Percentiles rank a stretch among this genome's conserved stretches.
Evolutionary conservation across 1,140 invertebrate species (phyloP).

Genomic region (Dendroctonus valens): DNA sequence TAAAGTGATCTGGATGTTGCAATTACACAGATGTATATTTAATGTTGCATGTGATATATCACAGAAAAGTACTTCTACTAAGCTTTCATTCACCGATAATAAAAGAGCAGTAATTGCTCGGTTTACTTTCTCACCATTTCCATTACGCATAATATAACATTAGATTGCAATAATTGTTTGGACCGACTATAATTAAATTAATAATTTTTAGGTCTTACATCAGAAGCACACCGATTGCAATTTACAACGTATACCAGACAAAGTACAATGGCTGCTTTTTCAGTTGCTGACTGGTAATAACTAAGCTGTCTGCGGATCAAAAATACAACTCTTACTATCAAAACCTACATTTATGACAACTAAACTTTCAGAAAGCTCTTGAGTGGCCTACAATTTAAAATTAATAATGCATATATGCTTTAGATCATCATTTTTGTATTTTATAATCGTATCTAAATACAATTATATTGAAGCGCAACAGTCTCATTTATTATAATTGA

Average conservation of each 20-base stretch:
- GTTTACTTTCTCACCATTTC: constrained; percentile 11
- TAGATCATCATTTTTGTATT: too few relatives aligned
- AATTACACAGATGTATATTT: background rate
- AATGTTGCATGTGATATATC: constrained; percentile 1
- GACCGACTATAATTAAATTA: constrained; percentile 7
- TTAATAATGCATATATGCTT: too few relatives aligned
- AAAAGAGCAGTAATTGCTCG: constrained; percentile 6
- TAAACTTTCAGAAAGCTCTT: too few relatives aligned
- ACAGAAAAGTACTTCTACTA: constrained; percentile 3
- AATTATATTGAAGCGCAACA: too few relatives aligned
- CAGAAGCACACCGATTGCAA: background rate
- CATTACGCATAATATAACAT: constrained; percentile 13
- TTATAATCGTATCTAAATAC: too few relatives aligned
- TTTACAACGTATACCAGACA: background rate
- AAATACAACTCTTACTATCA: too few relatives aligned
- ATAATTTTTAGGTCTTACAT: constrained; percentile 1
- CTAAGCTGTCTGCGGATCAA: too few relatives aligned
- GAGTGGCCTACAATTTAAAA: too few relatives aligned
- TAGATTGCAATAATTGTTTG: constrained; percentile 6
- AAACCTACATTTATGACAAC: too few relatives aligned
- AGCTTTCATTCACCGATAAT: constrained; percentile 11
- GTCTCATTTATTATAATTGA: too few relatives aligned
- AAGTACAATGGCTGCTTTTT: background rate
- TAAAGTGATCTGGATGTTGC: background rate
- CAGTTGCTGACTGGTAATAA: background rate